A percentile compares a stretch with the other conserved stretches of the same genome.
These are phyloP conservation scores for Micrasema longulum DNA, from an alignment of 1,140 invertebrate species.

Conservation along the genomic window DNA sequence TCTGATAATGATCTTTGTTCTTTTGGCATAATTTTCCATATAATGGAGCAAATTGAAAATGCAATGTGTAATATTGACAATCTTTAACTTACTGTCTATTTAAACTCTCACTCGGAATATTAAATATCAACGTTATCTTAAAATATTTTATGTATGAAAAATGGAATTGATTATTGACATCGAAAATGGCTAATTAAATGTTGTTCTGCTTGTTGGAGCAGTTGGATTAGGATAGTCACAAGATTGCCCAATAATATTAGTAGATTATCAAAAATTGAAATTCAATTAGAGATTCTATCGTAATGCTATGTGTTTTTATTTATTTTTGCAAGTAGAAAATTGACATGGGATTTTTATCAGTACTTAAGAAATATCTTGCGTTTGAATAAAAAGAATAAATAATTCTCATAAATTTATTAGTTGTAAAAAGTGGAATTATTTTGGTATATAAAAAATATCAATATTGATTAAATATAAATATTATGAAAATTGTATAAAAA, in stretches of 20 bases:
- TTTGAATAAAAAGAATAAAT: conserved; percentile 31
- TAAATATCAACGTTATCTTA: too few relatives aligned
- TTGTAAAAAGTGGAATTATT: conserved; percentile 37
- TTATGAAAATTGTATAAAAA: conserved; percentile 27
- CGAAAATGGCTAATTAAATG: conserved; percentile 20
- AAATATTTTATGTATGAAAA: background rate
- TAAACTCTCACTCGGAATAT: too few relatives aligned
- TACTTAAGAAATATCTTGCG: conserved; percentile 33
- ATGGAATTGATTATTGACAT: conserved; percentile 18
- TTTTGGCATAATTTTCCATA: too few relatives aligned
- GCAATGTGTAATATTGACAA: too few relatives aligned
- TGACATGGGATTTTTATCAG: conserved; percentile 23
- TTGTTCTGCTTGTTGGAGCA: background rate
- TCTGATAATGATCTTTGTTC: too few relatives aligned
- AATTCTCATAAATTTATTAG: conserved; percentile 35
- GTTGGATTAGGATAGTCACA: background rate
- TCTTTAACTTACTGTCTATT: too few relatives aligned
- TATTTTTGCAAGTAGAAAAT: conserved; percentile 17
- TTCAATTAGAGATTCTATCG: conserved; percentile 5
- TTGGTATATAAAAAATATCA: conserved; percentile 38
- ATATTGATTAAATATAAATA: conserved; percentile 31
- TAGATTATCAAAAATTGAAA: conserved; percentile 1
- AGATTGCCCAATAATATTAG: too few relatives aligned
- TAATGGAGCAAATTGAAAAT: too few relatives aligned
- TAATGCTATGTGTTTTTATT: conserved; percentile 14